These are phyloP conservation scores for Tragulus kanchil DNA, from an alignment of 2,113 vertebrate genomes.

Conservation along the genomic window DNA sequence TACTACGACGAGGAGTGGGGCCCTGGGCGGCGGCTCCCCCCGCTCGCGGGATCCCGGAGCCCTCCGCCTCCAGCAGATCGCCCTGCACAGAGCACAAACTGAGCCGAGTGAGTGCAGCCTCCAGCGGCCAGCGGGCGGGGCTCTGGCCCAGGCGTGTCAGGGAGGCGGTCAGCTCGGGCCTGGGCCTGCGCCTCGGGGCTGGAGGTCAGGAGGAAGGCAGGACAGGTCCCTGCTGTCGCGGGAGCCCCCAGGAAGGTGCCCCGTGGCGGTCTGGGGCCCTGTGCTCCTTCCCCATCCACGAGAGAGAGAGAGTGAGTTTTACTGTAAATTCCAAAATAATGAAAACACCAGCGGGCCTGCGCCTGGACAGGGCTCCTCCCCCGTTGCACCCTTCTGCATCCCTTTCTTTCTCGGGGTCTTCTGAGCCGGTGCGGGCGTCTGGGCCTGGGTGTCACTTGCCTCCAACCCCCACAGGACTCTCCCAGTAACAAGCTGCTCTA, in stretches of 20 bases:
- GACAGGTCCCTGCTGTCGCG: too few species aligned
- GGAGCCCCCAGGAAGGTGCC: not conserved
- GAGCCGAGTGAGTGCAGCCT: constrained; percentile 93
- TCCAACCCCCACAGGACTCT: constrained; percentile 91
- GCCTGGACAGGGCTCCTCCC: not conserved
- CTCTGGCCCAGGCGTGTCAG: accelerated
- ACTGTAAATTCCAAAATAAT: too few species aligned
- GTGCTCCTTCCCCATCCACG: accelerated
- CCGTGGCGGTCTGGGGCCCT: not conserved
- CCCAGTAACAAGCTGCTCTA: constrained; percentile 99
- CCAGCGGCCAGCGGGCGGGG: not conserved
- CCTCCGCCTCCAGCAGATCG: too few species aligned
- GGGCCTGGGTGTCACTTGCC: not conserved
- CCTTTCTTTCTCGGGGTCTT: not conserved
- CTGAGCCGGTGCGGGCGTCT: accelerated
- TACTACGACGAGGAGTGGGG: constrained; percentile 99
- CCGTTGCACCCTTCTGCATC: not conserved
- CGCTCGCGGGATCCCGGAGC: too few species aligned
- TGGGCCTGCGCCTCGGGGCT: not conserved
- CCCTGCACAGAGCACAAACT: constrained; percentile 99
- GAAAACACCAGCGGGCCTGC: accelerated
- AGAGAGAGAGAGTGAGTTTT: not conserved
- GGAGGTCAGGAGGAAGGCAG: not conserved
- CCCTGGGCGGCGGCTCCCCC: too few species aligned
- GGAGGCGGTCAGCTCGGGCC: accelerated